These are phyloP conservation scores for Paedocypris sp. DNA, from an alignment of 2,113 vertebrate genomes.

Conservation along the genomic window DNA sequence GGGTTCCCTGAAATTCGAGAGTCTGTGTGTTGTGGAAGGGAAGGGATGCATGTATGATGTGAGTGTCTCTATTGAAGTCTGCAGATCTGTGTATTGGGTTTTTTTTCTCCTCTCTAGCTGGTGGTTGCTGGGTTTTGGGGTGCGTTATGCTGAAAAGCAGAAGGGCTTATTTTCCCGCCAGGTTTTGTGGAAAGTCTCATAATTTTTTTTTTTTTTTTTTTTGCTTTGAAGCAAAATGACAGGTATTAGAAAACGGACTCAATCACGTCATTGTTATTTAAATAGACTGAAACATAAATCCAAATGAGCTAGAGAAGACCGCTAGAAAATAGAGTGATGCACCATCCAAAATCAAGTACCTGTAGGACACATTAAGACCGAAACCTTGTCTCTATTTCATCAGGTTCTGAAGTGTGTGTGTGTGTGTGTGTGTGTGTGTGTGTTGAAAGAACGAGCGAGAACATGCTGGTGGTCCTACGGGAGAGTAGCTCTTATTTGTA, in stretches of 20 bases:
- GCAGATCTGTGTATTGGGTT: slow-evolving; percentile 40
- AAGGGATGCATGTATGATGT: neutral
- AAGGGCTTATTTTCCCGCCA: slow-evolving; percentile 27
- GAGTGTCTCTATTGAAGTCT: slow-evolving; percentile 40
- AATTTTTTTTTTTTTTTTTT: slow-evolving; percentile 38
- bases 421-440: neutral
- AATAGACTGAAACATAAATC: slow-evolving; percentile 14
- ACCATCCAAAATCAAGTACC: slow-evolving; percentile 25
- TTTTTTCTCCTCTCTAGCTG: slow-evolving; percentile 40
- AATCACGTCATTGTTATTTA: too few species aligned
- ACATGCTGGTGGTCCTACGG: slow-evolving; percentile 41
- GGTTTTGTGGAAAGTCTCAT: slow-evolving; percentile 50
- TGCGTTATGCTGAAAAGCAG: slow-evolving; percentile 39
- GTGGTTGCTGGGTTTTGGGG: slow-evolving; percentile 36
- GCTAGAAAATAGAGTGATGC: slow-evolving; percentile 27
- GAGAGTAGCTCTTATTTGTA: slow-evolving; percentile 46
- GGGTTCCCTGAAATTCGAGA: slow-evolving; percentile 49
- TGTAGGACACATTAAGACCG: slow-evolving; percentile 19
- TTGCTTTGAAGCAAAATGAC: too few species aligned
- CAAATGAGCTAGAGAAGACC: slow-evolving; percentile 37
- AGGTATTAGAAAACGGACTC: too few species aligned
- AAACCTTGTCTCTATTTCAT: slow-evolving; percentile 8
- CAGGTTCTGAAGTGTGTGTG: neutral
- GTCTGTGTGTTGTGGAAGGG: slow-evolving; percentile 39
- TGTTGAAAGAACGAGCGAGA: neutral